Percentiles rank a stretch among this genome's conserved stretches.
phyloP scores from a whole-genome alignment of 2,888 invertebrate genomes.

The Ommatoiulus sabulosus region DNA sequence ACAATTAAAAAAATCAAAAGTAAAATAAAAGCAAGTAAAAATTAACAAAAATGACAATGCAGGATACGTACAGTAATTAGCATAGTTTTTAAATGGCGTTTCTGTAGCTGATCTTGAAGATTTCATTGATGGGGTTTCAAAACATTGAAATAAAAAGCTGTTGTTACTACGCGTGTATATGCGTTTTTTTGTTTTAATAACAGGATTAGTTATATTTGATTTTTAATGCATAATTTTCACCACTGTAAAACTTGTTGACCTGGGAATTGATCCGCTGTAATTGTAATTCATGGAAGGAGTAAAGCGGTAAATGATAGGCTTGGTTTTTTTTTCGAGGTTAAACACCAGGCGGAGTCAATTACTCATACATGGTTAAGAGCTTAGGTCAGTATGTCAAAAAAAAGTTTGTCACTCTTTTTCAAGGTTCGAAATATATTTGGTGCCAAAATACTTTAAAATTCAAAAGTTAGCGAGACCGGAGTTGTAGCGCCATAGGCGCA shows the following conservation, averaged over 20 bases:
- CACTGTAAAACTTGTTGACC: background rate
- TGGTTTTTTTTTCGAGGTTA: slow-evolving; percentile 8
- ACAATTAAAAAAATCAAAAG: background rate
- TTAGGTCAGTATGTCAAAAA: slow-evolving; percentile 24
- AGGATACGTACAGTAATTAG: no score
- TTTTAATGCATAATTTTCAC: background rate
- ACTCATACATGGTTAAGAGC: slow-evolving; percentile 31
- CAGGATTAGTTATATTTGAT: no score
- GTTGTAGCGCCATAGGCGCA: background rate
- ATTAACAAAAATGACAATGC: background rate
- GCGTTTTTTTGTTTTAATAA: no score
- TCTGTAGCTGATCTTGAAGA: no score
- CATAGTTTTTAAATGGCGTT: background rate
- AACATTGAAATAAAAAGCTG: no score
- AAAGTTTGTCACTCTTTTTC: background rate
- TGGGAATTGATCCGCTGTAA: slow-evolving; percentile 26
- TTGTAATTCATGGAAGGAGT: slow-evolving; percentile 22
- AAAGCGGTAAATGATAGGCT: background rate
- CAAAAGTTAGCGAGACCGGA: background rate
- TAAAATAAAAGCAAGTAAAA: background rate
- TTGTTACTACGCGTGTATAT: no score
- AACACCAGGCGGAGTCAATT: slow-evolving; percentile 38
- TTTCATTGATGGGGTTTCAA: no score
- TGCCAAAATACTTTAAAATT: background rate
- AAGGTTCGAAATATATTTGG: background rate